phyloP scores from a whole-genome alignment of 2,888 invertebrate species.

The Amblyteles armatorius region DNA sequence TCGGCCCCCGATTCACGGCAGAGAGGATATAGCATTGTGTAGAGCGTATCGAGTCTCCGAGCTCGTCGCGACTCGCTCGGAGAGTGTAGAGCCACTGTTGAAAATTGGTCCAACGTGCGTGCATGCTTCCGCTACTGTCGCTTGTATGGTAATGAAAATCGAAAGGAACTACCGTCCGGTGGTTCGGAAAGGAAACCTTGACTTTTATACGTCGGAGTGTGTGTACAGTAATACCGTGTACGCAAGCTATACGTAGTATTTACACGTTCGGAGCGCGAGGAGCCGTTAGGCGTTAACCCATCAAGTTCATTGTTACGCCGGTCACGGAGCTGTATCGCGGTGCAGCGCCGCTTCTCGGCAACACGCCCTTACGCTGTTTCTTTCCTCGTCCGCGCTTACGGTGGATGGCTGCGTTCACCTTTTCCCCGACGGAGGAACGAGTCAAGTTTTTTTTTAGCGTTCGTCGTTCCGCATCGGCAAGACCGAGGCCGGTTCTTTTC shows the following conservation, averaged over 20 bases:
- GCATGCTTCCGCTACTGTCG: constrained; percentile 22
- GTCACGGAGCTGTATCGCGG: constrained; percentile 68
- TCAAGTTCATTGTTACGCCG: constrained; percentile 78
- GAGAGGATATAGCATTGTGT: neutral
- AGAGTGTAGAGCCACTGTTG: neutral
- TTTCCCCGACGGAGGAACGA: neutral
- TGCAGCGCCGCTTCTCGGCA: constrained; percentile 59
- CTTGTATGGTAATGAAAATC: constrained; percentile 64
- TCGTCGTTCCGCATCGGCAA: neutral
- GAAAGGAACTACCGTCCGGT: constrained; percentile 69
- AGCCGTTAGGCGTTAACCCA: constrained; percentile 65
- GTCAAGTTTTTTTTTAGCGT: neutral
- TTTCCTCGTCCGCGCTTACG: constrained; percentile 19
- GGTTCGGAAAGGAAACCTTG: constrained; percentile 67
- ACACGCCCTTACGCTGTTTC: constrained; percentile 15
- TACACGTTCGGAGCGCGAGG: constrained; percentile 60
- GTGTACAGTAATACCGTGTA: neutral
- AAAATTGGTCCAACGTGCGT: constrained; percentile 12
- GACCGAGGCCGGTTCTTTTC: constrained; percentile 18
- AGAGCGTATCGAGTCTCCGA: neutral
- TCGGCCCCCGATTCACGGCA: neutral
- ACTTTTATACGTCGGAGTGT: constrained; percentile 30
- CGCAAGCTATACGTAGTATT: constrained; percentile 12
- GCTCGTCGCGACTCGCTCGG: neutral
- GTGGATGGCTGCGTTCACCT: neutral